Evolutionary conservation across 2,797 vertebrate genomes (phyloP), one percentile per base, ranked within the genome.

Genomic region (Sebastiscus tertius): DNA sequence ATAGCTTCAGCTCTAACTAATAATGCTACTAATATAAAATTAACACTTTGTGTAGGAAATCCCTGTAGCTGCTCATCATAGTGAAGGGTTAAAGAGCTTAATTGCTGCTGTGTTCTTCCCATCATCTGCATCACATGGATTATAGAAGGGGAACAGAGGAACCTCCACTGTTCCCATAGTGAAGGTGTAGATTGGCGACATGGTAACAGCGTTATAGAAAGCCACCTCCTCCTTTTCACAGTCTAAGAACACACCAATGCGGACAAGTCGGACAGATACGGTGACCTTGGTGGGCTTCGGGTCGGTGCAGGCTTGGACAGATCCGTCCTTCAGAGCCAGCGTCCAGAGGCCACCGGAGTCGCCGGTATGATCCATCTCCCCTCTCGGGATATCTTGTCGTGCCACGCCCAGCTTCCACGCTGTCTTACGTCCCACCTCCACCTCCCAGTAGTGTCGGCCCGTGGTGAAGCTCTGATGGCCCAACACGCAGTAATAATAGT

Each of bases 371-470:
- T 80, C 54, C 94, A 95, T 95, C 87, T 96, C 91, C 0, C 95
- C 95, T 77, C 95, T 93, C 1, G 84, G 69, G 27, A 96, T 77
- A 10, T 96, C 94, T 13, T 88, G 94, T 66, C 77, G 81, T 1
- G 94, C 95, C 58, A 96, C 94, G 0, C 96, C 96, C 84, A 96
- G 2, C 66, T 93, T 92, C 96, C 96, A 96, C 0, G 95, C 94
- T 0, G 94, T 95, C 85, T 96, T 96, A 9, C 24, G 8, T 24
- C 80, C 90, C 66, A 96, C 94, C 55, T 95, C 93, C 75, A 96
- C 93, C 87, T 96, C 96, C 96, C 96, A 96, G 92, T 96, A 96
- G 87, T 96, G 94, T 10, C 94, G 91, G 6, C 96, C 95, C 1
- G 90, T 76, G 52, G 80, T 94, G 87, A 96, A 96, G 55, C 92